These are phyloP conservation scores for Tragelaphus strepsiceros DNA, from an alignment of 2,113 vertebrate species.

Conservation along the genomic window DNA sequence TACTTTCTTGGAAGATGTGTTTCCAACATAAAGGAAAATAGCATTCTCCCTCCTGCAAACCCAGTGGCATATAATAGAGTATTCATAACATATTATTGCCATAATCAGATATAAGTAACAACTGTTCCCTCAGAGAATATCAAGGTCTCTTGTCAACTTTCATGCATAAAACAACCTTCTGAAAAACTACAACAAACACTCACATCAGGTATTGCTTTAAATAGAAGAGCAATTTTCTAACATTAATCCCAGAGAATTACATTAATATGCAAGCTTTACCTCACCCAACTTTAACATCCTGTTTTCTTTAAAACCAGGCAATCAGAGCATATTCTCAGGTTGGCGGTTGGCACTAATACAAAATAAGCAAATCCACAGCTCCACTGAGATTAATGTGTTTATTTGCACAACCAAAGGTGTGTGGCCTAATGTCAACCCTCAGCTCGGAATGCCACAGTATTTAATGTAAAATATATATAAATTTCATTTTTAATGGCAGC, in stretches of 20 bases:
- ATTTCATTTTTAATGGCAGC: slow-evolving; percentile 21
- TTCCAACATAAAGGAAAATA: not conserved
- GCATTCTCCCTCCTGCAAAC: fast-evolving
- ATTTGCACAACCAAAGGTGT: slow-evolving; percentile 33
- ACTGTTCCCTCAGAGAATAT: not conserved
- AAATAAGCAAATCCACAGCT: not conserved
- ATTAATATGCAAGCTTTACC: slow-evolving; percentile 27
- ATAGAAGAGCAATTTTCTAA: slow-evolving; percentile 39
- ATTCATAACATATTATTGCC: not conserved
- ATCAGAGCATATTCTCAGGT: not conserved
- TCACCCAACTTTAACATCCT: slow-evolving; percentile 39
- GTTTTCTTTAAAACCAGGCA: slow-evolving; percentile 59
- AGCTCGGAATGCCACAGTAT: not conserved
- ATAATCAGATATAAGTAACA: not conserved
- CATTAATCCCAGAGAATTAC: slow-evolving; percentile 14
- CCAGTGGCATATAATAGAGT: no score
- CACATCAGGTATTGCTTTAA: slow-evolving; percentile 16
- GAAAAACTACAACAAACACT: slow-evolving; percentile 27
- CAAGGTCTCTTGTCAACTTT: not conserved
- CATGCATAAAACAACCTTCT: slow-evolving; percentile 4
- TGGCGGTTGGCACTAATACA: not conserved
- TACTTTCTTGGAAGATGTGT: not conserved
- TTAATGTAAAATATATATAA: not conserved
- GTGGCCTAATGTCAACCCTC: not conserved
- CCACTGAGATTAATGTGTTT: not conserved